These are phyloP conservation scores for Motacilla tschutschensis DNA, from an alignment of 2,113 vertebrate genomes.

Conservation along the genomic window DNA sequence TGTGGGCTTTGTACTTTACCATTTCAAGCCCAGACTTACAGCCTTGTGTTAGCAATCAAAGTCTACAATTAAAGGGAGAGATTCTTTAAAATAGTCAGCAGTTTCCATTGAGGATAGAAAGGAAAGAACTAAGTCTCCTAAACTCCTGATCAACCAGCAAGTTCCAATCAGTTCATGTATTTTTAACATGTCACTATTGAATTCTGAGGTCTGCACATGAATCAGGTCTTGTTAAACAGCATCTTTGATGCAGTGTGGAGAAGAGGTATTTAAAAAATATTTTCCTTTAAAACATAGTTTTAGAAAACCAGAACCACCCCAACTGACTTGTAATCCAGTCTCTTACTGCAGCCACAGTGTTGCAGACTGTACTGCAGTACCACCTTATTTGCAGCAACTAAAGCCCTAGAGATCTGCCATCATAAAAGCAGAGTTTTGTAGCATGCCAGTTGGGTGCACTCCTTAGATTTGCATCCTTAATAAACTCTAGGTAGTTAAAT, in stretches of 20 bases:
- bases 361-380: not conserved
- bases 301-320: not conserved
- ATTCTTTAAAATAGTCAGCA: not conserved
- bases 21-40: not conserved
- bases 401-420: not conserved
- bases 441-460: not conserved
- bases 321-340: not conserved
- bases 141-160: not conserved
- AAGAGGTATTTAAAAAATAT: not conserved
- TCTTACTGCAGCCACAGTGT: not conserved
- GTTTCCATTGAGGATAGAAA: not conserved
- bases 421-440: not conserved
- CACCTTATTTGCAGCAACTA: not conserved
- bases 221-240: not conserved
- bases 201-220: not conserved
- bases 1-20: not conserved
- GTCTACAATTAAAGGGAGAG: conserved; percentile 1
- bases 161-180: not conserved
- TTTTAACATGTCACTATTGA: not conserved
- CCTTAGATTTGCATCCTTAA: not conserved
- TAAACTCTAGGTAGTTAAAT: not conserved
- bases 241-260: not conserved
- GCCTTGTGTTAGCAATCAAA: not conserved
- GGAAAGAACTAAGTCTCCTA: not conserved
- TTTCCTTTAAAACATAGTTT: not conserved